phyloP scores from a whole-genome alignment of 2,797 vertebrate genomes.

The Rhadinocentrus ornatus region DNA sequence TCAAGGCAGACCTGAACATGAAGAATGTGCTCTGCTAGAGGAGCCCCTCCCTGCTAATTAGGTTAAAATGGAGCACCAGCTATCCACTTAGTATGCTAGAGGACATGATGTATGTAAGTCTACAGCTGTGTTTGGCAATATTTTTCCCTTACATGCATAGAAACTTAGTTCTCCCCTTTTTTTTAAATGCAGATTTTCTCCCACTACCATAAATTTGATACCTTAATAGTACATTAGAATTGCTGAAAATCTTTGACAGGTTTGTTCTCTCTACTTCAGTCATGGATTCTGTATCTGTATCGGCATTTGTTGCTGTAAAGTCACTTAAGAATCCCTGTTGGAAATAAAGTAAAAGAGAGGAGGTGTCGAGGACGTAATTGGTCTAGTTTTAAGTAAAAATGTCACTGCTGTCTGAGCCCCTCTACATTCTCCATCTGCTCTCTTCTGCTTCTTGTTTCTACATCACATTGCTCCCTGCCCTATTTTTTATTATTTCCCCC shows the following conservation, averaged over 20 bases:
- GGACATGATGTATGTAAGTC: conserved; percentile 21
- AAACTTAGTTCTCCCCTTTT: background rate
- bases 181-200: background rate
- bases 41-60: conserved; percentile 65
- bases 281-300: background rate
- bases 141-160: background rate
- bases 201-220: background rate
- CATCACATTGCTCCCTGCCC: conserved; percentile 44
- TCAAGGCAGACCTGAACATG: conserved; percentile 9
- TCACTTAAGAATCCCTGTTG: background rate
- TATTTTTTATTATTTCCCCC: conserved; percentile 42
- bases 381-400: conserved; percentile 45
- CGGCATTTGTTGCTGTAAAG: background rate
- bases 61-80: conserved; percentile 58
- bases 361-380: conserved; percentile 10
- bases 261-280: background rate
- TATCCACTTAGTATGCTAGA: conserved; percentile 59
- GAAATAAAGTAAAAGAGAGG: background rate
- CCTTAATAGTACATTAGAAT: background rate
- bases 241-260: background rate
- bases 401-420: background rate
- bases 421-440: conserved; percentile 43
- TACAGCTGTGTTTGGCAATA: background rate
- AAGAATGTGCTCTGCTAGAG: conserved; percentile 22
- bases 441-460: conserved; percentile 34